Base-by-base conservation (phyloP, 2,888 invertebrate genomes). In the Spisula solida region DNA sequence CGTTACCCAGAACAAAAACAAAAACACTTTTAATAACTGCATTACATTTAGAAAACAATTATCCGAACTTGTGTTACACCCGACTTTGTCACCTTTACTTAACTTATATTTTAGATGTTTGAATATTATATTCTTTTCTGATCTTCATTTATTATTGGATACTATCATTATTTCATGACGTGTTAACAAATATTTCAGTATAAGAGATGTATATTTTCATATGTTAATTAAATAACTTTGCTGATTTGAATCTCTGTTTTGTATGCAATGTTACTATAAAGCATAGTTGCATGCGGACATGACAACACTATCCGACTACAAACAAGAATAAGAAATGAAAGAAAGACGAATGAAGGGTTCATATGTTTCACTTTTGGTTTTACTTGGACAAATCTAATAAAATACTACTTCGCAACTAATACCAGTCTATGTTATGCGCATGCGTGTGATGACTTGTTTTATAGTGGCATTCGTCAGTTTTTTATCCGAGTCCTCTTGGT, bases 221-320 rank as follows among this genome's bases (percentile, higher is more conserved):
- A 25, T 51, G 60, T 66, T 66, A 10, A 10, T 66, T 66, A 25
- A 66, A 66, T 25, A n/a, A 60, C 60, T 60, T 60, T 60, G 60
- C 6, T 18, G 0, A 5, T 60, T 60, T 60, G 0, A 66, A 66
- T n/a, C 60, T 56, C 31, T 55, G 41, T 81, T 82, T 82, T 87
- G 79, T 87, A 87, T 87, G 87, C 87, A 87, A 87, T 87, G 87
- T 87, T 87, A 87, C 87, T 82, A 87, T 87, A 79, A 82, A 87
- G 82, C 87, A 87, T 60, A 83, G 78, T 60, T 87, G 87, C 87
- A 87, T 87, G 87, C 87, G 87, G n/a, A 34, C 18, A 82, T 41
- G 75, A 20, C 47, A 20, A 75, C 82, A 48, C 48, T 47, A 31
- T 34, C 25, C 55, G 20, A 47, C 18, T 78, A 34, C 48, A 48